Percentiles rank a stretch among this genome's conserved stretches.
phyloP scores from a whole-genome alignment of 2,113 vertebrate species.

The Leptobrachium ailaonicum region DNA sequence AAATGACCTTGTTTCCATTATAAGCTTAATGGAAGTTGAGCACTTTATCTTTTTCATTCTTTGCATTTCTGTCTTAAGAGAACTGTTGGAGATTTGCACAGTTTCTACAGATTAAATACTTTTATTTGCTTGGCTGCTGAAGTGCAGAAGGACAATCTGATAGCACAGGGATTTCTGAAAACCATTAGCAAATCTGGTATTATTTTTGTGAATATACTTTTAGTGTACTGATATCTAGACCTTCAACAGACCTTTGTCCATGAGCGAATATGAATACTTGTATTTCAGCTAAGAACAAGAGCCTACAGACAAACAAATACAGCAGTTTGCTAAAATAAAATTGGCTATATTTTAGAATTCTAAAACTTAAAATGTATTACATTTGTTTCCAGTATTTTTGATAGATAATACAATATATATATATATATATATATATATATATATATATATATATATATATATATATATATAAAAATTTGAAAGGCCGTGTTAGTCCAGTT shows the following conservation, averaged over 20 bases:
- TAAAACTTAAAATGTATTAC: no score
- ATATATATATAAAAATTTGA: no score
- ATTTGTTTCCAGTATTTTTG: no score
- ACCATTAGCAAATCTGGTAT: constrained; percentile 33
- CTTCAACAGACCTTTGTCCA: constrained; percentile 31
- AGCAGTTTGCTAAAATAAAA: no score
- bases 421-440: no score
- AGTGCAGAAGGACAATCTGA: constrained; percentile 40
- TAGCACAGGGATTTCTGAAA: constrained; percentile 38
- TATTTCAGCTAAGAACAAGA: constrained; percentile 1
- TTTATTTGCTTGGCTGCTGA: constrained; percentile 36
- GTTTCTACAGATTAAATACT: constrained; percentile 36
- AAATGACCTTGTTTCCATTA: not conserved
- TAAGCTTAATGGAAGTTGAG: constrained; percentile 3
- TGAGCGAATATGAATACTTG: not conserved
- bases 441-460: no score
- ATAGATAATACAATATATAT: no score
- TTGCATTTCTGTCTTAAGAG: constrained; percentile 27
- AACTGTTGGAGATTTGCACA: constrained; percentile 35
- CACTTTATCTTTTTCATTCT: constrained; percentile 21
- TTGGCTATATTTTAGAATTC: no score
- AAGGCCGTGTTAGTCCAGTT: no score
- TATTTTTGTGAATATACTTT: constrained; percentile 31
- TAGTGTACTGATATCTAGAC: constrained; percentile 25
- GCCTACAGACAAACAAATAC: no score